phyloP scores from a whole-genome alignment of 2,797 vertebrate genomes.

The Gorsachius magnificus region DNA sequence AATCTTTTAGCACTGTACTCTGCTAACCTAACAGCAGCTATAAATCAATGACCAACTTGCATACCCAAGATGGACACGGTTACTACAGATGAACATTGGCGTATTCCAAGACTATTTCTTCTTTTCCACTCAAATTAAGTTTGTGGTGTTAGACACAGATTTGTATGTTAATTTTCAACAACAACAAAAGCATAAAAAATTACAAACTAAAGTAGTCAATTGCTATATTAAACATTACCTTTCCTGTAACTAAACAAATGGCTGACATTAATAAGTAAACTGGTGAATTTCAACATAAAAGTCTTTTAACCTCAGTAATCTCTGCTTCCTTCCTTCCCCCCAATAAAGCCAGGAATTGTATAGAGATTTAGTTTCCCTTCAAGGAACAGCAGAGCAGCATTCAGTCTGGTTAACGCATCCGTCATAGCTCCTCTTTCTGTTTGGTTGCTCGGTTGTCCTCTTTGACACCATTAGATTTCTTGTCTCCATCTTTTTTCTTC shows the following conservation, averaged over 20 bases:
- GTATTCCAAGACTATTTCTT: neutral
- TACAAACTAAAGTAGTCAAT: neutral
- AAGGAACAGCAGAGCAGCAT: neutral
- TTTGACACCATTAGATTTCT: conserved; percentile 59
- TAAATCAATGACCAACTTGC: neutral
- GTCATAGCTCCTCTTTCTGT: conserved; percentile 85
- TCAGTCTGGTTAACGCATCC: neutral
- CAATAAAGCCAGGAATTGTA: neutral
- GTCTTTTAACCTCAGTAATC: neutral
- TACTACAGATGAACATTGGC: neutral
- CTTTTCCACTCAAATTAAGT: neutral
- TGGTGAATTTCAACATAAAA: neutral
- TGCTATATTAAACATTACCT: neutral
- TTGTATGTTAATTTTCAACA: conserved; percentile 10
- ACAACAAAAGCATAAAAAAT: neutral
- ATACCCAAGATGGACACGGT: neutral
- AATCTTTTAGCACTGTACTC: neutral
- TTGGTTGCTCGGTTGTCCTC: conserved; percentile 69
- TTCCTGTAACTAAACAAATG: conserved; percentile 24
- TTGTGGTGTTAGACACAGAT: neutral
- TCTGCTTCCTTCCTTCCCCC: neutral
- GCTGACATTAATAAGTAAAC: conserved; percentile 19
- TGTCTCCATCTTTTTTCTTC: conserved; percentile 75
- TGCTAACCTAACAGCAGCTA: neutral
- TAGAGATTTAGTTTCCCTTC: neutral